Percentiles rank a stretch among this genome's conserved stretches.
Evolutionary conservation across 2,888 invertebrate genomes (phyloP).

Genomic region (Elysia crispata): DNA sequence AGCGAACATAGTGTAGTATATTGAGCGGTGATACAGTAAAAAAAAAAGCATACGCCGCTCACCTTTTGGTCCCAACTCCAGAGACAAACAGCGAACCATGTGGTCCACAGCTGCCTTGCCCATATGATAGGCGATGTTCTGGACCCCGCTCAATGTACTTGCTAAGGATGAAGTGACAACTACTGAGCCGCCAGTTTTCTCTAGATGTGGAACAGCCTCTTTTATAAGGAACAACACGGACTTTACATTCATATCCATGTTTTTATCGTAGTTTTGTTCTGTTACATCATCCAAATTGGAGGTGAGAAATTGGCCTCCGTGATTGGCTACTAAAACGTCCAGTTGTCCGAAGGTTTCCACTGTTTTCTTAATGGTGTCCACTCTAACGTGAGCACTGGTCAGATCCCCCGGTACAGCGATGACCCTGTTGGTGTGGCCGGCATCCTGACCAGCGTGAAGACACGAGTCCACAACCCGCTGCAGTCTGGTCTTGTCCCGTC

Average conservation of each 20-base stretch:
- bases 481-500: slow-evolving; percentile 17
- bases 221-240: slow-evolving; percentile 31
- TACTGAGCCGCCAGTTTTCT: slow-evolving; percentile 15
- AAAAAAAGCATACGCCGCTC: too few relatives aligned
- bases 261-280: slow-evolving; percentile 27
- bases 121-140: slow-evolving; percentile 26
- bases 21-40: too few relatives aligned
- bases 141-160: neutral
- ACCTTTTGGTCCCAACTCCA: slow-evolving; percentile 38
- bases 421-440: neutral
- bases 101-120: slow-evolving; percentile 36
- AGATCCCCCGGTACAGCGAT: slow-evolving; percentile 17
- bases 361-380: slow-evolving; percentile 10
- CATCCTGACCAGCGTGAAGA: neutral
- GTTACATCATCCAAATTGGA: neutral
- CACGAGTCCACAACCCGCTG: slow-evolving; percentile 10
- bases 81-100: slow-evolving; percentile 23
- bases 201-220: slow-evolving; percentile 27
- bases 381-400: neutral
- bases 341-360: slow-evolving; percentile 30
- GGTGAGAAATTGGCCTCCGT: neutral
- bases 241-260: slow-evolving; percentile 31
- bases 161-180: slow-evolving; percentile 24
- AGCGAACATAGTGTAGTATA: too few relatives aligned
- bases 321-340: slow-evolving; percentile 32